These are phyloP conservation scores for Dissostichus mawsoni DNA, from an alignment of 2,113 vertebrate genomes.

Conservation along the genomic window DNA sequence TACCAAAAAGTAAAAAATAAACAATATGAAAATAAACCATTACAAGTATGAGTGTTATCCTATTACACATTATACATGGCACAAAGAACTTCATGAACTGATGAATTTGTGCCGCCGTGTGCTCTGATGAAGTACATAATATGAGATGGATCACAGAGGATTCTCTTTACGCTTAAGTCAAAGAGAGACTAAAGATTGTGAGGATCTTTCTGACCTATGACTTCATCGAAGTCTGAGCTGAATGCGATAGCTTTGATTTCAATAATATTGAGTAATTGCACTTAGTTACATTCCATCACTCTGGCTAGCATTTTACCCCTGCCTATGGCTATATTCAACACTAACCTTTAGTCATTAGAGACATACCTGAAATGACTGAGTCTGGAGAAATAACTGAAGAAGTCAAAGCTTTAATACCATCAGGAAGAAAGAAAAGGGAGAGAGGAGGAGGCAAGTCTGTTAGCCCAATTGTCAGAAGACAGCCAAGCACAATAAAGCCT, in stretches of 20 bases:
- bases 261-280: background rate
- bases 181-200: no score
- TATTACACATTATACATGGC: no score
- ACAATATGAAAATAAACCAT: background rate
- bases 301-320: background rate
- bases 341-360: background rate
- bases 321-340: background rate
- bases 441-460: conserved; percentile 5
- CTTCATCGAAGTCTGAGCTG: no score
- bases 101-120: no score
- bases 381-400: background rate
- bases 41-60: background rate
- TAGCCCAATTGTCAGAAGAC: conserved; percentile 33
- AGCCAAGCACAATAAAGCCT: conserved; percentile 58
- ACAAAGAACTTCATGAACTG: no score
- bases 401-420: background rate
- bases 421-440: background rate
- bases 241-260: no score
- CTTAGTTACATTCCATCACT: background rate
- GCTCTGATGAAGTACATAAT: no score
- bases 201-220: no score
- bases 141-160: no score
- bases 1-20: background rate
- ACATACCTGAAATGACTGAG: background rate
- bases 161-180: no score